phyloP scores from a whole-genome alignment of 2,797 vertebrate genomes.

The Paguma larvata region DNA sequence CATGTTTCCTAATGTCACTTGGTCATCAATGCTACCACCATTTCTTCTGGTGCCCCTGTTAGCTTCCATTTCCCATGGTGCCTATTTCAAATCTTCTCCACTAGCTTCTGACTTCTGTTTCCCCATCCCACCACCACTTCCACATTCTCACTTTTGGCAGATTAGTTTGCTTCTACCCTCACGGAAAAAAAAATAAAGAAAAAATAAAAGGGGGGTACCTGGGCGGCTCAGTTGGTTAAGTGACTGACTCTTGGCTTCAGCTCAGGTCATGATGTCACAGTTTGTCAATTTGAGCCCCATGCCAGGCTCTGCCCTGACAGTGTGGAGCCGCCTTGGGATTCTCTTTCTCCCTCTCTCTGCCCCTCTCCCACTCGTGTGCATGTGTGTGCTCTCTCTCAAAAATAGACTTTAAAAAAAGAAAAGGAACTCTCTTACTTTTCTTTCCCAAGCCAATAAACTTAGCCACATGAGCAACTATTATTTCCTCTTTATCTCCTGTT shows the following conservation, averaged over 20 bases:
- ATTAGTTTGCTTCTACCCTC: neutral
- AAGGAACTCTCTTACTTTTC: neutral
- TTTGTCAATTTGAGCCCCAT: no score
- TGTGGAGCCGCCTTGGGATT: no score
- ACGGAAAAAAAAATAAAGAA: neutral
- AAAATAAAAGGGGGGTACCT: no score
- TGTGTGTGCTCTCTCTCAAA: no score
- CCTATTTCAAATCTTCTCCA: neutral
- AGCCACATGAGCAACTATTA: neutral
- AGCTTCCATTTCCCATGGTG: neutral
- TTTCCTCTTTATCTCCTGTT: neutral
- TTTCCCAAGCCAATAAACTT: neutral
- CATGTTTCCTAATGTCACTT: neutral
- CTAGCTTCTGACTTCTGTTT: neutral
- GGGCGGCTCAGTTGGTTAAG: no score
- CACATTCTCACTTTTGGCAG: neutral
- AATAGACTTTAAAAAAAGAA: neutral
- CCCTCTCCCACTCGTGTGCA: no score
- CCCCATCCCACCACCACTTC: neutral
- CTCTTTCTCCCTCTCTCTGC: no score
- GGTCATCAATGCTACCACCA: fast-evolving
- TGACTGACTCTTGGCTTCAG: no score
- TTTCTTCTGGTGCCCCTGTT: neutral
- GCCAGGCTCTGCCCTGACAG: no score
- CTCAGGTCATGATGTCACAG: no score